Percentiles rank a stretch among this genome's conserved stretches.
Conservation (phyloP, 2,797 vertebrate genomes). For the Hephaestus fuliginosus region DNA sequence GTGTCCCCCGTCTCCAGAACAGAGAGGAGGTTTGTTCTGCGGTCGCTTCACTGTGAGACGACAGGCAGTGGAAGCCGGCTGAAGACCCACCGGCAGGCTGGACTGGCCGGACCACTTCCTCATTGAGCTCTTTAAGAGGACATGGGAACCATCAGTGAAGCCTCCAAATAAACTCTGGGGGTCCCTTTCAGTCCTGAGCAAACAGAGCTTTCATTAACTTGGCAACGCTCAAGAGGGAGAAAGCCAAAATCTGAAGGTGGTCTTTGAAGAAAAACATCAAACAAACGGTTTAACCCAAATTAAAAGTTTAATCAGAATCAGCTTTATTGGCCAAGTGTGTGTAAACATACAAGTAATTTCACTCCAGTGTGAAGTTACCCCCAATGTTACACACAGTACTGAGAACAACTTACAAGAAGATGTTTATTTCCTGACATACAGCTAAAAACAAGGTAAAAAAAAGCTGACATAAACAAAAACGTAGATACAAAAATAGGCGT, state of each 20-base stretch:
- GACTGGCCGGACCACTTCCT: conserved; percentile 47
- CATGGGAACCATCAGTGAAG: conserved; percentile 68
- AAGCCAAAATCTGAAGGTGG: conserved; percentile 21
- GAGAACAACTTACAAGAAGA: neutral
- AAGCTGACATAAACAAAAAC: neutral
- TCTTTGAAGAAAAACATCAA: conserved; percentile 23
- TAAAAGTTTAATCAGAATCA: neutral
- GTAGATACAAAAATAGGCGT: too few relatives aligned
- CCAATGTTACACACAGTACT: neutral
- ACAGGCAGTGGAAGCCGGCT: conserved; percentile 53
- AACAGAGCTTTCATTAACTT: conserved; percentile 67
- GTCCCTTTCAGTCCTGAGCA: conserved; percentile 58
- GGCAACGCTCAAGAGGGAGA: conserved; percentile 23
- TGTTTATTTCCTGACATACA: neutral
- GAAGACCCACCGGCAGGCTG: conserved; percentile 25
- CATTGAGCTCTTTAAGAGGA: conserved; percentile 54
- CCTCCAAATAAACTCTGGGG: conserved; percentile 60
- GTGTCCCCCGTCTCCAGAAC: conserved; percentile 37
- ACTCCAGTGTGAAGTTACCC: neutral
- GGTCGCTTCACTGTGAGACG: conserved; percentile 32
- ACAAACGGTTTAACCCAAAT: conserved; percentile 27
- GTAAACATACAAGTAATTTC: neutral
- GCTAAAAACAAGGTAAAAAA: neutral
- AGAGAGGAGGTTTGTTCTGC: conserved; percentile 39
- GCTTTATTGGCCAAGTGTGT: neutral